Percentiles rank a stretch among this genome's conserved stretches.
These are phyloP conservation scores for Staurois parvus DNA, from an alignment of 2,797 vertebrate genomes.

Conservation along the genomic window DNA sequence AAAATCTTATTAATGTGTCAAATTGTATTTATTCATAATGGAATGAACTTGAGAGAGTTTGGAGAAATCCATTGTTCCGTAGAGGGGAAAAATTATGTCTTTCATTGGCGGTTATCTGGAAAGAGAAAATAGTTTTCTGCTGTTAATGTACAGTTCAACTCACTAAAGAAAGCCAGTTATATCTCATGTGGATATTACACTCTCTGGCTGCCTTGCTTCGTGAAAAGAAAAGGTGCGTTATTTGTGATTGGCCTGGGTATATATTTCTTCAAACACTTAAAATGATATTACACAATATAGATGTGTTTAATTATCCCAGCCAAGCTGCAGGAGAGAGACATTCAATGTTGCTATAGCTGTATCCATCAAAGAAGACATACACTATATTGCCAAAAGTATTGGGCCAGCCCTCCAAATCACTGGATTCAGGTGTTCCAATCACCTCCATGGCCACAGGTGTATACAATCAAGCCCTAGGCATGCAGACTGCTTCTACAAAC, in stretches of 20 bases:
- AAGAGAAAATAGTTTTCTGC: conserved; percentile 8
- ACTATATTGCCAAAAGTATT: too few relatives aligned
- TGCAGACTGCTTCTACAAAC: too few relatives aligned
- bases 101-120: conserved; percentile 29
- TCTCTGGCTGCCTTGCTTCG: not conserved
- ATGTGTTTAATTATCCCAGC: not conserved
- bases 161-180: conserved; percentile 15
- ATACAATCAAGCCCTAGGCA: too few relatives aligned
- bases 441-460: too few relatives aligned
- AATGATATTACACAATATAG: not conserved
- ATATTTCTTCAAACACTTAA: conserved; percentile 21
- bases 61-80: conserved; percentile 30
- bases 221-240: not conserved
- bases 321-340: not conserved
- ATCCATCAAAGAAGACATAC: too few relatives aligned
- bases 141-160: conserved; percentile 28
- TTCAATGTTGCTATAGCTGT: not conserved
- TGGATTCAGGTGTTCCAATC: too few relatives aligned
- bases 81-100: conserved; percentile 31
- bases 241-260: conserved; percentile 14
- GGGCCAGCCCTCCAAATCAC: too few relatives aligned
- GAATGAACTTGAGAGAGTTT: conserved; percentile 41
- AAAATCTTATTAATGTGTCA: conserved; percentile 51
- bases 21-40: conserved; percentile 50
- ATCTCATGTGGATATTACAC: conserved; percentile 24